Evolutionary conservation across 2,113 vertebrate genomes (phyloP), one percentile per base, ranked within the genome.

Genomic region (Lampris megalopsis): DNA sequence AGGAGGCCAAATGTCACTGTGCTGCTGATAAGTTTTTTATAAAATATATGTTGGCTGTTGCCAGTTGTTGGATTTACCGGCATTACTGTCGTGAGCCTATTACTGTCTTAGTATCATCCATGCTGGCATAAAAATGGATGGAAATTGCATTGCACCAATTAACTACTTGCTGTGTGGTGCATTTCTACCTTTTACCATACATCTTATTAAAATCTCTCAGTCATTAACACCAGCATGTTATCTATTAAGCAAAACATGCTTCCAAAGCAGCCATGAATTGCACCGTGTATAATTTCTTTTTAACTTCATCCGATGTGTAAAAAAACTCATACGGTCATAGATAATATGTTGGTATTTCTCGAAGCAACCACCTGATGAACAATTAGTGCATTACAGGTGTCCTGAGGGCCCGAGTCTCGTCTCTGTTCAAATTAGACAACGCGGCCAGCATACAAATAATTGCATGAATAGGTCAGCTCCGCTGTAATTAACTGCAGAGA

Each of bases 391-490:
- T 71, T 63, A 69, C 70, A 45, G 42, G 50, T 63, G 68, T 62
- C 71, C 56, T n/a, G 11, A 69, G 67, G 54, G n/a, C 42, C 52
- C 1, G 2, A 9, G 72, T 56, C 68, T 37, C 47, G 59, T 65
- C 40, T 60, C 42, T 69, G 52, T 35, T 42, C 64, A 77, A 76
- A 84, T 62, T 77, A 13, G 63, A 57, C 62, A 40, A 35, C 74
- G 82, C 78, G 71, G 64, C 63, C 58, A 40, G 81, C 74, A 76
- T 89, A 82, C 71, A 82, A 87, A 89, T 87, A 88, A 86, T 84
- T 72, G 73, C 79, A 82, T 73, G 61, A 76, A 82, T 61, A 66
- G 74, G 63, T 43, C 38, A n/a, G 40, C 63, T 67, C 64, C 63
- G 36, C 54, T 68, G 72, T 88, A 81, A 90, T 90, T 89, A 87